Conservation (phyloP, 2,797 vertebrate species). For the Rhinogobio ventralis region DNA sequence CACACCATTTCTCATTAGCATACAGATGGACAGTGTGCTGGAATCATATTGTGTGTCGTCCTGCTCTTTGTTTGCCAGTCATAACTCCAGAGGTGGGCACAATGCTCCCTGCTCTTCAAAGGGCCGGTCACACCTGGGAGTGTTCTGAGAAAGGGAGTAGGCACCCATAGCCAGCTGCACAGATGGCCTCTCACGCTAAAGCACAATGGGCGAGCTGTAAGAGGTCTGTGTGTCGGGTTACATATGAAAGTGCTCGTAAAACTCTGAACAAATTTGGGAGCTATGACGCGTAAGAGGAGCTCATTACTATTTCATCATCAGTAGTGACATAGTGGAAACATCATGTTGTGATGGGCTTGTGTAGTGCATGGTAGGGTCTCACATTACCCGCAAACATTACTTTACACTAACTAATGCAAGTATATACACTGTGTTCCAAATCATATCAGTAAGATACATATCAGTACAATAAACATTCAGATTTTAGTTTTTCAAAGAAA, state of each 20-base stretch:
- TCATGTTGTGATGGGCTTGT: constrained; percentile 18
- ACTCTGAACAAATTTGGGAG: constrained; percentile 43
- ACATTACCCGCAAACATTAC: constrained; percentile 19
- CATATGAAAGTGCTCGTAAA: constrained; percentile 74
- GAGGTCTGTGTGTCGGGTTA: constrained; percentile 76
- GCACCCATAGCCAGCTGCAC: constrained; percentile 67
- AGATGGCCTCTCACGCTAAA: constrained; percentile 74
- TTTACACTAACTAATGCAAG: background rate
- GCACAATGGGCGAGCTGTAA: constrained; percentile 60
- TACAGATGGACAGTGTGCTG: constrained; percentile 77
- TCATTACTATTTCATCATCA: constrained; percentile 57
- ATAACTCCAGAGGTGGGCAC: constrained; percentile 70
- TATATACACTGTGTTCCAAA: no score
- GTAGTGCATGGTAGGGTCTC: background rate
- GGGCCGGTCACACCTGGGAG: constrained; percentile 77
- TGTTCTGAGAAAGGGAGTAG: constrained; percentile 70
- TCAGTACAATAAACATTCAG: no score
- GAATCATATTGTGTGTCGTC: constrained; percentile 68
- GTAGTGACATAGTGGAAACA: constrained; percentile 21
- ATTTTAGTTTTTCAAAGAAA: no score
- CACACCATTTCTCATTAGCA: constrained; percentile 71
- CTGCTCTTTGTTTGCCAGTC: constrained; percentile 61
- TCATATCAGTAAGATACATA: no score
- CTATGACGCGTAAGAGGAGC: constrained; percentile 22
- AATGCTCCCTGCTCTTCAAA: constrained; percentile 69